phyloP scores from a whole-genome alignment of 2,888 invertebrate species.

The Papilio demoleus region DNA sequence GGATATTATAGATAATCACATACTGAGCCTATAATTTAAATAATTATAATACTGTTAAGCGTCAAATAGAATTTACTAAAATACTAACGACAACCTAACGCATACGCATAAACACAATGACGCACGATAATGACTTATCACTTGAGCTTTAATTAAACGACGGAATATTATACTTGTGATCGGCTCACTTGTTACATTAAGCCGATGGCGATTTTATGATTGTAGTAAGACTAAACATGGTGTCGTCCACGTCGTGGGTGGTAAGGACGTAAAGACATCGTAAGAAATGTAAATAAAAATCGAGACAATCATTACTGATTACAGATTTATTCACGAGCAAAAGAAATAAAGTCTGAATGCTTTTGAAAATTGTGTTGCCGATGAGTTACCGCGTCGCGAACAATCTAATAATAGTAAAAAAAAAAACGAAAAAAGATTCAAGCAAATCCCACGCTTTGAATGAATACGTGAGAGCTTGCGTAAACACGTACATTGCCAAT shows the following conservation, averaged over 20 bases:
- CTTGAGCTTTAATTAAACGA: constrained; percentile 56
- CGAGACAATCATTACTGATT: neutral
- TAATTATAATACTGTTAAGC: neutral
- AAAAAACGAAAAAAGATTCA: constrained; percentile 34
- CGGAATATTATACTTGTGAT: constrained; percentile 53
- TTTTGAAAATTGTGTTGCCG: constrained; percentile 51
- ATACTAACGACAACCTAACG: constrained; percentile 6
- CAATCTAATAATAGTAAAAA: constrained; percentile 62
- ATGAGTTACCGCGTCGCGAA: constrained; percentile 47
- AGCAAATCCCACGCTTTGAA: constrained; percentile 24
- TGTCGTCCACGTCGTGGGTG: constrained; percentile 42
- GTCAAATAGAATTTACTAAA: neutral
- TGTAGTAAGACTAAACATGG: constrained; percentile 63
- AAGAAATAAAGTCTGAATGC: constrained; percentile 5
- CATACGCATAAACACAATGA: constrained; percentile 32
- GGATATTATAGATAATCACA: too few species aligned
- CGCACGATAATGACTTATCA: constrained; percentile 40
- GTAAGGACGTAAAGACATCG: neutral
- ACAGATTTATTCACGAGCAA: neutral
- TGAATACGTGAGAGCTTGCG: neutral
- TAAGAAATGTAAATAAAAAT: neutral
- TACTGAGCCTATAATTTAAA: neutral
- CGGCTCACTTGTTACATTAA: constrained; percentile 46
- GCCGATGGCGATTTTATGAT: constrained; percentile 45
- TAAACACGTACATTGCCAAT: neutral